Conservation (phyloP, 2,797 vertebrate genomes). For the Holocentrus rufus region DNA sequence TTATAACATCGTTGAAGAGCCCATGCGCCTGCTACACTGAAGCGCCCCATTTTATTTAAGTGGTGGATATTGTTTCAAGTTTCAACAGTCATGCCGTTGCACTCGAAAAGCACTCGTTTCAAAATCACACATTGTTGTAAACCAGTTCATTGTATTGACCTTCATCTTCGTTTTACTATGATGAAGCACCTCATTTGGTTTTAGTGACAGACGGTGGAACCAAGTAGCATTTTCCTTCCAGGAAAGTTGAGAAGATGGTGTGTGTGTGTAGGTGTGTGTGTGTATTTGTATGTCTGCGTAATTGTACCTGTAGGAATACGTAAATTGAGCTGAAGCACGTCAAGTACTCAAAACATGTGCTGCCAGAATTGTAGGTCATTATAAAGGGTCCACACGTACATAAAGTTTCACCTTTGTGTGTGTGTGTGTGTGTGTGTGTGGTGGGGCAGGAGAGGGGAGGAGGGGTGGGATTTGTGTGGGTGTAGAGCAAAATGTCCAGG, state of each 20-base stretch:
- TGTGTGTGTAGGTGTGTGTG: no score
- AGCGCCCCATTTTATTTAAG: conserved; percentile 20
- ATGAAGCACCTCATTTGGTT: conserved; percentile 32
- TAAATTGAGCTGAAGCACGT: neutral
- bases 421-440: conserved; percentile 14
- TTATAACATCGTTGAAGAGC: conserved; percentile 19
- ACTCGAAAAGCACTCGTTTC: neutral
- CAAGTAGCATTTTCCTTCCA: neutral
- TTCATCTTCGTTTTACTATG: conserved; percentile 23
- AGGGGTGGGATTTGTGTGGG: neutral
- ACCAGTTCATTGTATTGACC: conserved; percentile 12
- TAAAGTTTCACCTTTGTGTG: neutral
- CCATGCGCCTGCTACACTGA: neutral
- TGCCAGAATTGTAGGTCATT: conserved; percentile 13
- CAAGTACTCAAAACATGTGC: conserved; percentile 7
- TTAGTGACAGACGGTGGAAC: conserved; percentile 7
- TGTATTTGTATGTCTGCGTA: neutral
- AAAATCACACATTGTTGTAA: conserved; percentile 5
- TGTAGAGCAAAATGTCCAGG: neutral
- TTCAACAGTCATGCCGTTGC: neutral
- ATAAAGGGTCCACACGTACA: neutral
- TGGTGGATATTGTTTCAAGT: conserved; percentile 4
- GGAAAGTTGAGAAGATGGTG: neutral
- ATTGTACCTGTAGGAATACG: neutral
- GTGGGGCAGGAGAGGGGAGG: neutral